Evolutionary conservation across 2,113 vertebrate species (phyloP), one percentile per base, ranked within the genome.

Genomic region (Amphiprion percula): DNA sequence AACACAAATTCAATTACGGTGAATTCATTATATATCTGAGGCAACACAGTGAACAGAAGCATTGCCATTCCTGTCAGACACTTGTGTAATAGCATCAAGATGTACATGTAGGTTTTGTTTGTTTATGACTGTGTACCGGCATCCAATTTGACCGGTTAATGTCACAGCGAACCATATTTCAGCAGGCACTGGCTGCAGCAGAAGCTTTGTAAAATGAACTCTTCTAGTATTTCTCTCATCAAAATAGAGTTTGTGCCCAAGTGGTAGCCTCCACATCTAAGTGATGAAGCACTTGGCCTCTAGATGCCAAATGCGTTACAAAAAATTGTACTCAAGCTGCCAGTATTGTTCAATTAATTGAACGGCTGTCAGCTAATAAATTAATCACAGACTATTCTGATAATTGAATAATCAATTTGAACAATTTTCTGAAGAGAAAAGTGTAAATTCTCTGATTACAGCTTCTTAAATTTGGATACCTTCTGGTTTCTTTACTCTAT

Each of bases 1-100:
- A 87, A 86, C 74, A 71, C 69, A 83, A 86, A 83, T 88, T 66
- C 77, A 84, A 89, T 82, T 52, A 77, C 10, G 30, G 67, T 71
- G 63, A 74, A 82, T 73, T 78, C 70, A 79, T 78, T 87, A 71
- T 23, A 72, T 49, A 74, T 72, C 23, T 9, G 39, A 77, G 64
- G 49, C 56, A 58, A 83, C 53, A 39, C 26, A 1, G 67, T 4
- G 61, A 84, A 79, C 58, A 23, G 62, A 12, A 19, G 24, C 55
- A 81, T 80, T 79, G 76, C 79, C 65, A 82, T 83, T 88, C 79
- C 65, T 62, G 67, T 73, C 83, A 82, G 83, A 81, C 39, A 6
- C 54, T 68, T 30, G 54, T 68, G 80, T 68, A 67, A 63, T 15
- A 66, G 85, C 62, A 16, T 70, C 83, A 9, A 44, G 60, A 77